These are phyloP conservation scores for Battus philenor DNA, from an alignment of 1,140 invertebrate genomes.

Conservation along the genomic window DNA sequence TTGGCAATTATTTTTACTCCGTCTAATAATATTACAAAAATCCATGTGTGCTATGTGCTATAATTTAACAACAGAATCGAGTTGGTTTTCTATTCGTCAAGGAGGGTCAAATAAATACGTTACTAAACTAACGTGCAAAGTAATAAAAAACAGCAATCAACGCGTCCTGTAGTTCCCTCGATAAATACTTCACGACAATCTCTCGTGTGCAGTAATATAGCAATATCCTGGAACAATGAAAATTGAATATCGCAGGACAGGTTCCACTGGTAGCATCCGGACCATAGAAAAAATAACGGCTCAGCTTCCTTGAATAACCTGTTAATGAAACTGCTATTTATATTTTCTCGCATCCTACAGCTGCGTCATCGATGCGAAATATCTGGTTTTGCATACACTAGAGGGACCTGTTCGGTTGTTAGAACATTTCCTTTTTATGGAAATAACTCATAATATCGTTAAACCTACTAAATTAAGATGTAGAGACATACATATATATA, in stretches of 20 bases:
- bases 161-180: too few species aligned
- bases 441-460: neutral
- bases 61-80: too few species aligned
- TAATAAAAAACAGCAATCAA: too few species aligned
- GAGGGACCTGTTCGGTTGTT: neutral
- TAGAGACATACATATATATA: too few species aligned
- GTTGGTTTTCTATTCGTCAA: too few species aligned
- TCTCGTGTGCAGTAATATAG: neutral
- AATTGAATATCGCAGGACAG: neutral
- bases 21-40: too few species aligned
- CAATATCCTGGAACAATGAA: constrained; percentile 8
- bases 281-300: neutral
- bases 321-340: constrained; percentile 7
- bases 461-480: too few species aligned
- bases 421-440: constrained; percentile 2
- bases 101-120: too few species aligned
- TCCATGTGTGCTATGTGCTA: too few species aligned
- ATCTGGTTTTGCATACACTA: neutral
- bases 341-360: constrained; percentile 9
- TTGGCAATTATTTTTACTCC: too few species aligned
- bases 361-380: constrained; percentile 6
- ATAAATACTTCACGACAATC: constrained; percentile 5
- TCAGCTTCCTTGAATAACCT: neutral
- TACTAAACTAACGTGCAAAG: too few species aligned
- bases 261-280: neutral